These are phyloP conservation scores for Drosophila antonietae DNA, from an alignment of 2,888 invertebrate genomes.

Conservation along the genomic window DNA sequence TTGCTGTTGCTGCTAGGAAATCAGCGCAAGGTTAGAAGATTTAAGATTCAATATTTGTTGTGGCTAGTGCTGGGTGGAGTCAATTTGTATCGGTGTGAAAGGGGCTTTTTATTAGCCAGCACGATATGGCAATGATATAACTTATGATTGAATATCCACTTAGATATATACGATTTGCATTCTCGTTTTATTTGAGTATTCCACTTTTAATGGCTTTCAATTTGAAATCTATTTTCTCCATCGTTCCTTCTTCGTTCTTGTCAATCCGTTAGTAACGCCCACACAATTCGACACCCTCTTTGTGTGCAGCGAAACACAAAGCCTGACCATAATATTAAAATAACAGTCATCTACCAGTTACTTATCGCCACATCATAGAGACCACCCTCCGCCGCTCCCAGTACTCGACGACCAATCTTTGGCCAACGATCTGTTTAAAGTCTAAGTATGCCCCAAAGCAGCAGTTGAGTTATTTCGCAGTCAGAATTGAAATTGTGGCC, in stretches of 20 bases:
- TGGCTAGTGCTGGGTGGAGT: conserved; percentile 43
- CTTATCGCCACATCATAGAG: conserved; percentile 67
- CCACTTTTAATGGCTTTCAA: conserved; percentile 16
- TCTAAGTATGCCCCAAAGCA: conserved; percentile 74
- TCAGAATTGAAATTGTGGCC: conserved; percentile 64
- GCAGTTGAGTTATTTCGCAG: conserved; percentile 71
- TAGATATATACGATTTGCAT: not conserved
- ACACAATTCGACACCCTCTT: conserved; percentile 70
- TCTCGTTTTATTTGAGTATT: not conserved
- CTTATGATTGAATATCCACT: not conserved
- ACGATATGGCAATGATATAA: conserved; percentile 9
- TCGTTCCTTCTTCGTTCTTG: conserved; percentile 49
- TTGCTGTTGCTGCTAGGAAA: conserved; percentile 48
- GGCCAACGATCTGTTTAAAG: conserved; percentile 75
- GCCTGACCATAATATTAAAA: conserved; percentile 73
- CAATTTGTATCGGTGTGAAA: conserved; percentile 51
- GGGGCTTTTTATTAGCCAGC: conserved; percentile 24
- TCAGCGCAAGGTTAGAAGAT: conserved; percentile 72
- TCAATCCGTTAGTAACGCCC: conserved; percentile 75
- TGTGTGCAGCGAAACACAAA: conserved; percentile 32
- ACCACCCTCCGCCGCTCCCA: conserved; percentile 37
- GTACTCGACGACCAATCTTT: conserved; percentile 50
- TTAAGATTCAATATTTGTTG: conserved; percentile 50
- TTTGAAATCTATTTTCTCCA: conserved; percentile 40
- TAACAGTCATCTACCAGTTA: conserved; percentile 75